Base-by-base conservation (phyloP, 2,797 vertebrate species). In the Otus scops region DNA sequence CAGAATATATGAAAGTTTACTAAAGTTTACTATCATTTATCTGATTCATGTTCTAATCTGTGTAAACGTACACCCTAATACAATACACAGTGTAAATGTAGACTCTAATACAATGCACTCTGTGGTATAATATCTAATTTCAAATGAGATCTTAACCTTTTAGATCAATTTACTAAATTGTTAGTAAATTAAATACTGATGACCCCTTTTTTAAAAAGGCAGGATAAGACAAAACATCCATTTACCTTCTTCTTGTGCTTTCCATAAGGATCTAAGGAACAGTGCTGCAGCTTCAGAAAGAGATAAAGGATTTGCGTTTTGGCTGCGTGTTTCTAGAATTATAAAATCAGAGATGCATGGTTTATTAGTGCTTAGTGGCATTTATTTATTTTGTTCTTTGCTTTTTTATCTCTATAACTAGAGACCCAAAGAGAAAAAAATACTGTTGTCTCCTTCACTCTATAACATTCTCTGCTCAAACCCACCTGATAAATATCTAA, bases 311-410 rank as follows among this genome's bases (percentile, higher is more conserved):
- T 98, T 98, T 45, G 98, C 96, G 91, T 98, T 98, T 95, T 98
- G 98, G 93, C 98, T 99, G 81, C 98, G 98, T 67, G 98, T 98
- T 97, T 99, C 99, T 99, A 97, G 60, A 87, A 91, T 48, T 12
- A 50, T 45, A 94, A 94, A 92, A 70, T n/a, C 63, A 95, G 64
- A 93, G 63, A 24, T 45, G 23, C 4, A 4, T 24, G 30, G 4
- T 38, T 94, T 82, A 26, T 64, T 50, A 91, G 28, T 45, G 11
- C 45, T 50, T 70, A 13, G 20, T 48, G 36, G 22, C 18, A 70
- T 74, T 84, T 73, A 12, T 65, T 67, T 53, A 21, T 45, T 88
- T 71, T 76, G 39, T 54, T 90, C 36, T 75, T 85, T 88, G 24
- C 6, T 64, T 81, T 76, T 80, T 48, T 60, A 63, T 36, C 54